phyloP scores from a whole-genome alignment of 2,888 invertebrate species.

The Melangyna quadrimaculata region DNA sequence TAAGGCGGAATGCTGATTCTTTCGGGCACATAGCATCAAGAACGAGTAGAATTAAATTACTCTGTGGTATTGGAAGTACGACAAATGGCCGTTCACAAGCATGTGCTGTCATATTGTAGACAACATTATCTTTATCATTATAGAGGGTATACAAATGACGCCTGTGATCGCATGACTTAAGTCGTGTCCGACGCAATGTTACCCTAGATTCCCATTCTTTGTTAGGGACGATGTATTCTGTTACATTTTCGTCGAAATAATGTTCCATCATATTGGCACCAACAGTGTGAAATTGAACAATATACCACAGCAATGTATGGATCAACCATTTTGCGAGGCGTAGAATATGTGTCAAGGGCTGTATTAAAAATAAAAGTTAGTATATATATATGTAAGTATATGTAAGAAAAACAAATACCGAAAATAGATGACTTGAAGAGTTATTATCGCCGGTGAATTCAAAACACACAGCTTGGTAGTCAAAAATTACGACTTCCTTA shows the following conservation, averaged over 20 bases:
- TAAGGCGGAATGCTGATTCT: slow-evolving; percentile 81
- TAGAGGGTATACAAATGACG: slow-evolving; percentile 82
- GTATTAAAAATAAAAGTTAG: slow-evolving; percentile 45
- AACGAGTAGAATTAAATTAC: slow-evolving; percentile 90
- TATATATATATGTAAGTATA: neutral
- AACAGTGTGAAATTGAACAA: slow-evolving; percentile 82
- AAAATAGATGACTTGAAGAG: slow-evolving; percentile 83
- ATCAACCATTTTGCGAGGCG: slow-evolving; percentile 84
- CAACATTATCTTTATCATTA: slow-evolving; percentile 83
- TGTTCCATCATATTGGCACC: slow-evolving; percentile 81
- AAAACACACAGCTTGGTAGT: slow-evolving; percentile 95
- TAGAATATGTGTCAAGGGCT: slow-evolving; percentile 85
- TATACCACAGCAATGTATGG: slow-evolving; percentile 83
- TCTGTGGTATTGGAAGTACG: slow-evolving; percentile 88
- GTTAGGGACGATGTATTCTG: slow-evolving; percentile 81
- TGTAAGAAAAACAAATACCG: slow-evolving; percentile 81
- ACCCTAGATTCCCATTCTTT: slow-evolving; percentile 85
- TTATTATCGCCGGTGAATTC: slow-evolving; percentile 85
- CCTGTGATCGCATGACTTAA: slow-evolving; percentile 92
- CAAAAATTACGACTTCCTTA: slow-evolving; percentile 88
- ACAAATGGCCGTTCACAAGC: slow-evolving; percentile 85
- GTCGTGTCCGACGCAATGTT: slow-evolving; percentile 88
- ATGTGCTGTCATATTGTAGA: slow-evolving; percentile 81
- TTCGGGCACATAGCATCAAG: slow-evolving; percentile 86
- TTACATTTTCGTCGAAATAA: slow-evolving; percentile 82